Percentiles rank a stretch among this genome's conserved stretches.
Evolutionary conservation across 2,888 invertebrate genomes (phyloP).

Genomic region (Sicus ferrugineus): DNA sequence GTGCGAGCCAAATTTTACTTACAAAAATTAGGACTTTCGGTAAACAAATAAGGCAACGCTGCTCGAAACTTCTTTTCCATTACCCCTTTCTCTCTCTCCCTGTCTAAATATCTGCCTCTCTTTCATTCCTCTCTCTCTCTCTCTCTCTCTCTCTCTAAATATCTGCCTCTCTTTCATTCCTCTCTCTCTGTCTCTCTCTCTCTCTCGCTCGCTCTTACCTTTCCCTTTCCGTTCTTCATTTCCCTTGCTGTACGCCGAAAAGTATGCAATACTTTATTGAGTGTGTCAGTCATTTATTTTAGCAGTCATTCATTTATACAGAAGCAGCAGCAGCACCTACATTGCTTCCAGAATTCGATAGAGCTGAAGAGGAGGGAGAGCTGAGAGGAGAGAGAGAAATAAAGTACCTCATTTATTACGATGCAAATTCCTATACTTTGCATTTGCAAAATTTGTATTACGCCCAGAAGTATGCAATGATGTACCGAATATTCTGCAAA

Average conservation of each 20-base stretch:
- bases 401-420: too few relatives aligned
- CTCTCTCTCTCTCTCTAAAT: neutral
- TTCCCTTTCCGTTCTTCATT: neutral
- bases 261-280: constrained; percentile 8
- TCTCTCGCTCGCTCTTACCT: neutral
- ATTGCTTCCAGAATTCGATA: too few relatives aligned
- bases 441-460: constrained; percentile 4
- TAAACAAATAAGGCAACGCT: neutral
- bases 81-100: neutral
- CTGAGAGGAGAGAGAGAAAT: too few relatives aligned
- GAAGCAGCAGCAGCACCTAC: too few relatives aligned
- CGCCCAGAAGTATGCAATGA: constrained; percentile 23
- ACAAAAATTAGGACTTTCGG: neutral
- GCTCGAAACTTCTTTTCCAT: neutral
- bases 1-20: neutral
- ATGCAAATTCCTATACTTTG: too few relatives aligned
- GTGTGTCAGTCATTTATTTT: too few relatives aligned
- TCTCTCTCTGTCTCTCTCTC: neutral
- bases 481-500: neutral
- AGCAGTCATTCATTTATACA: too few relatives aligned
- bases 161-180: neutral
- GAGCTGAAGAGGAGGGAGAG: too few relatives aligned
- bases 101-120: neutral
- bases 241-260: neutral
- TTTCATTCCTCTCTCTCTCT: neutral